Percentiles rank a stretch among this genome's conserved stretches.
phyloP scores from a whole-genome alignment of 1,140 invertebrate genomes.

The Drosophila setifemur region DNA sequence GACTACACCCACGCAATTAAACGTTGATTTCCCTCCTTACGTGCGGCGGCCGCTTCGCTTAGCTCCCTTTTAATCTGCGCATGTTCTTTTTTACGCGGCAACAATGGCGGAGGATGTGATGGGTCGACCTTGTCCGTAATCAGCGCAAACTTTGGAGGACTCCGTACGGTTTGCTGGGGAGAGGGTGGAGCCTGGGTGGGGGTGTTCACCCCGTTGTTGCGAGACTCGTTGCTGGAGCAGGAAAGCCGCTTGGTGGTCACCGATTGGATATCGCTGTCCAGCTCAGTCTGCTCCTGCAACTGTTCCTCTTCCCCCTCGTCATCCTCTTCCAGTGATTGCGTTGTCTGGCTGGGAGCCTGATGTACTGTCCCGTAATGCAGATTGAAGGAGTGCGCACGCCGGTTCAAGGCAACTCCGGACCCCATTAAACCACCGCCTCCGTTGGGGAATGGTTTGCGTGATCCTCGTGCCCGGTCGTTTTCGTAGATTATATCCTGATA shows the following conservation, averaged over 20 bases:
- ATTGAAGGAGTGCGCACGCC: conserved; percentile 67
- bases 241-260: conserved; percentile 54
- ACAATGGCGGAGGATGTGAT: conserved; percentile 51
- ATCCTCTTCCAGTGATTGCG: conserved; percentile 65
- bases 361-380: conserved; percentile 77
- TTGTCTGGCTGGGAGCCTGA: conserved; percentile 54
- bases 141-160: conserved; percentile 65
- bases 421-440: conserved; percentile 11
- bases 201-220: conserved; percentile 43
- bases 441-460: conserved; percentile 67
- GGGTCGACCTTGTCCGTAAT: conserved; percentile 38
- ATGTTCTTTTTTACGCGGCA: conserved; percentile 64
- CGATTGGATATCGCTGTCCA: conserved; percentile 29
- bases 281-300: conserved; percentile 21
- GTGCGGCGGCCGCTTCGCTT: conserved; percentile 83
- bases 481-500: conserved; percentile 76
- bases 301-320: conserved; percentile 38
- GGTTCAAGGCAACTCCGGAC: neutral
- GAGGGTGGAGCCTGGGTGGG: neutral
- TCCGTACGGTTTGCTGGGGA: conserved; percentile 21
- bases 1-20: conserved; percentile 83
- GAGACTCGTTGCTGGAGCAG: conserved; percentile 66
- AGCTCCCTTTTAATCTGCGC: conserved; percentile 82
- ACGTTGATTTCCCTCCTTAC: conserved; percentile 84
- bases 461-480: conserved; percentile 60